phyloP scores from a whole-genome alignment of 2,113 vertebrate species.

The Microtus ochrogaster region DNA sequence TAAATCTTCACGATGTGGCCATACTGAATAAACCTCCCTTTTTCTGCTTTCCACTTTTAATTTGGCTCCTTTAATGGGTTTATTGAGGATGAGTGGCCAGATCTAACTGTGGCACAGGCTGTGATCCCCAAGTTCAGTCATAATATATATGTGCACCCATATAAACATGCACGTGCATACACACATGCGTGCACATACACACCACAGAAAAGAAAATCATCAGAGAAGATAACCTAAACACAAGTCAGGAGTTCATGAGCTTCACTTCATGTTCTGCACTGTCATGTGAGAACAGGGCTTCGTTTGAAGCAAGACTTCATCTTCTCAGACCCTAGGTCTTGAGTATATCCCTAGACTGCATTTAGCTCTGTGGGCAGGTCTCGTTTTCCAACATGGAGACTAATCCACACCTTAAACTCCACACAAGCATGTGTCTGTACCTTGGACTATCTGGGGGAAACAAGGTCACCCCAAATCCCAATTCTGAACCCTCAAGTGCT shows the following conservation, averaged over 20 bases:
- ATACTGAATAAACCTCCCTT: not conserved
- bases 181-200: too few relatives aligned
- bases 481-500: not conserved
- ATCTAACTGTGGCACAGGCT: not conserved
- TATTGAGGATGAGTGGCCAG: not conserved
- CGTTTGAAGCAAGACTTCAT: not conserved
- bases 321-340: not conserved
- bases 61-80: not conserved
- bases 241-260: not conserved
- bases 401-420: not conserved
- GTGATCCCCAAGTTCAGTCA: not conserved
- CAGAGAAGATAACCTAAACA: not conserved
- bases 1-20: not conserved
- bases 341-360: not conserved
- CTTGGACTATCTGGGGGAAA: not conserved
- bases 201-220: not conserved
- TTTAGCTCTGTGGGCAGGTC: not conserved
- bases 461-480: not conserved
- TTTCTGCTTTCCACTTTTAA: not conserved
- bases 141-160: not conserved
- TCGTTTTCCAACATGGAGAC: not conserved
- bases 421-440: not conserved
- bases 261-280: not conserved
- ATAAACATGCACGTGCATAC: not conserved
- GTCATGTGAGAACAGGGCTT: not conserved